Conservation (phyloP, 2,888 invertebrate species). For the Drosophila pseudotakahashii region DNA sequence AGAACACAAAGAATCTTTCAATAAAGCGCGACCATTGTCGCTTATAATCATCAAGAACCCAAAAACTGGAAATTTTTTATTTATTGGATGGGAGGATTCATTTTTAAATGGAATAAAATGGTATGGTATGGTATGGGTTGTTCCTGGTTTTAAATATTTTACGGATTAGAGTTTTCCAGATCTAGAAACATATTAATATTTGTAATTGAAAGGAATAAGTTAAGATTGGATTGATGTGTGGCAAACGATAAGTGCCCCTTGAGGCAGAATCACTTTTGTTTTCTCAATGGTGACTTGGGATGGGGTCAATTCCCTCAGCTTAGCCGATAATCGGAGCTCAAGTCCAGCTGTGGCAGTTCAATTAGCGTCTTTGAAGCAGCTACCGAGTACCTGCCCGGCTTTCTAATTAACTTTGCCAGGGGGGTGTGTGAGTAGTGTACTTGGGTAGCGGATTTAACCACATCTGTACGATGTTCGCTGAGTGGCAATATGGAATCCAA, state of each 20-base stretch:
- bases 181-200: not conserved
- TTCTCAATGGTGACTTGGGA: not conserved
- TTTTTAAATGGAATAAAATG: no score
- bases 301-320: conserved; percentile 23
- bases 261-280: conserved; percentile 19
- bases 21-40: conserved; percentile 82
- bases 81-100: not conserved
- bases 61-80: conserved; percentile 34
- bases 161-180: no score
- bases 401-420: conserved; percentile 63
- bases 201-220: not conserved
- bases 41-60: conserved; percentile 79
- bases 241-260: conserved; percentile 38
- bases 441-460: not conserved
- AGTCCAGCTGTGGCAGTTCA: conserved; percentile 48
- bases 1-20: conserved; percentile 72
- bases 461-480: conserved; percentile 33
- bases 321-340: conserved; percentile 45
- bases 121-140: no score
- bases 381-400: conserved; percentile 54
- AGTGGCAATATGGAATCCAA: conserved; percentile 40
- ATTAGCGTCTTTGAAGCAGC: conserved; percentile 52
- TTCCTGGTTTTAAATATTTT: no score
- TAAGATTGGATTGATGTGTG: conserved; percentile 41
- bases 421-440: not conserved